Evolutionary conservation across 2,888 invertebrate species (phyloP).

Genomic region (Dryobota labecula): DNA sequence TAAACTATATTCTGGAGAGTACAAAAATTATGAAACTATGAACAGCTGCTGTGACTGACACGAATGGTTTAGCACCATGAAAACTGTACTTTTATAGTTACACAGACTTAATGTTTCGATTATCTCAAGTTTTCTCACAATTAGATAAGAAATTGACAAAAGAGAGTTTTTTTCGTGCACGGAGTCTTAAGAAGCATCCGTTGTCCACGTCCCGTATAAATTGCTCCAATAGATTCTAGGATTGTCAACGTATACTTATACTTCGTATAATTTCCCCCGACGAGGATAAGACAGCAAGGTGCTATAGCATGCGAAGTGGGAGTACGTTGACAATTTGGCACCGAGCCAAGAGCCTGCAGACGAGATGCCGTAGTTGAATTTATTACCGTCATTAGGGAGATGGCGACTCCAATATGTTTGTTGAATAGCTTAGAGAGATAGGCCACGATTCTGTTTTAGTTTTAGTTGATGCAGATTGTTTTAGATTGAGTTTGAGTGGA

Average conservation of each 20-base stretch:
- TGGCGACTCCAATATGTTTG: conserved; percentile 41
- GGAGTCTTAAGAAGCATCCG: background rate
- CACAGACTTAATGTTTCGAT: too few species aligned
- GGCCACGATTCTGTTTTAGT: conserved; percentile 15
- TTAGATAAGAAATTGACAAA: too few species aligned
- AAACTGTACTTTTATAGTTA: too few species aligned
- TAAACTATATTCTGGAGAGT: too few species aligned
- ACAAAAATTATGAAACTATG: too few species aligned
- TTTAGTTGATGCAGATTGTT: conserved; percentile 30
- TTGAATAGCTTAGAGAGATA: conserved; percentile 42
- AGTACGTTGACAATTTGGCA: conserved; percentile 56
- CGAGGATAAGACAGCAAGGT: conserved; percentile 29
- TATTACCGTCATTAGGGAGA: conserved; percentile 51
- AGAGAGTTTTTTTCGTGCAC: too few species aligned
- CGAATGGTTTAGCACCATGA: too few species aligned
- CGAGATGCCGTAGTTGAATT: conserved; percentile 57
- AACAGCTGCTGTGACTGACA: too few species aligned
- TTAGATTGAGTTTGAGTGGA: conserved; percentile 28
- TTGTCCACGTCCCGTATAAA: background rate
- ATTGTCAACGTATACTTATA: background rate
- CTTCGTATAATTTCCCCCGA: conserved; percentile 23
- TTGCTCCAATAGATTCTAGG: background rate
- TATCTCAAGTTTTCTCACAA: too few species aligned
- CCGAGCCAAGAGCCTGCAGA: conserved; percentile 47
- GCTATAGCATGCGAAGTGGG: conserved; percentile 48